Base-by-base conservation (phyloP, 2,888 invertebrate species). In the Carabus problematicus region DNA sequence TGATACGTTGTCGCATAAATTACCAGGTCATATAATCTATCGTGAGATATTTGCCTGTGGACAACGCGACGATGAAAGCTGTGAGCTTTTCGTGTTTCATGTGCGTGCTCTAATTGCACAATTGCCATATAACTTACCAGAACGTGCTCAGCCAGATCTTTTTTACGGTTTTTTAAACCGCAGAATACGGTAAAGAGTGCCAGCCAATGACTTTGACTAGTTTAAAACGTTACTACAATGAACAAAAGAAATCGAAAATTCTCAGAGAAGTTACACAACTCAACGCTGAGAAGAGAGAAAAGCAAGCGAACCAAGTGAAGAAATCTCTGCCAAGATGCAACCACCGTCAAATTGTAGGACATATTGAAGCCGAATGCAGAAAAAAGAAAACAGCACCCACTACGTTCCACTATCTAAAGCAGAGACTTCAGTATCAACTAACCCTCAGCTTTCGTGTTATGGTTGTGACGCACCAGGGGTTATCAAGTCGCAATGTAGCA, bases 141-240 rank as follows among this genome's bases (percentile, higher is more conserved):
- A 55, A 55, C 54, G 16, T 19, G 54, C 64, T 14, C 54, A 64
- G 49, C 16, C 54, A 12, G 63, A 63, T 49, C 52, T 63, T n/a
- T 47, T 63, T n/a, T 63, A 63, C 29, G 63, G 63, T 64, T 55
- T 64, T 40, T 29, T 64, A 9, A 19, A 52, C 41, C 18, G n/a
- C 3, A 52, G 41, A 40, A 14, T 64, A 8, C 64, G 40, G 12
- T 29, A 64, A 64, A 18, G 42, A 40, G 29, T 64, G 39, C 42
- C 55, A 9, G 16, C 54, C 12, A 18, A 40, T 14, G 14, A 19
- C n/a, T 12, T 40, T 42, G 9, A 8, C 8, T 8, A 8, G 8
- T 42, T 42, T 42, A 8, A 8, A 9, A 8, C 8, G 9, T 9
- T 42, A 42, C 9, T 42, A 9, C 8, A 42, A 42, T 9, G 42